Conservation (phyloP, 2,888 invertebrate genomes). For the Volucella bombylans region DNA sequence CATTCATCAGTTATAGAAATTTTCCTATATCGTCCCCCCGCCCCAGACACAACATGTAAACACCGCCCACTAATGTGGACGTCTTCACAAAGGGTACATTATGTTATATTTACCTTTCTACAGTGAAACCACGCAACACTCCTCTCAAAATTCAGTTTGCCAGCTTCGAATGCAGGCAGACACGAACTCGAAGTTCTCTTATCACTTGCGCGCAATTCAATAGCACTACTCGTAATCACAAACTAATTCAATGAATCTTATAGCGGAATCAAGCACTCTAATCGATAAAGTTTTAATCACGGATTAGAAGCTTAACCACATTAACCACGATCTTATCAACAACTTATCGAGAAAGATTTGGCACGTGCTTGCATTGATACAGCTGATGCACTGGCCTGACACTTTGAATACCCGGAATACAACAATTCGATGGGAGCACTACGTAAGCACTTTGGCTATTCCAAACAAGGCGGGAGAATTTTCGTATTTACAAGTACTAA, state of each 20-base stretch:
- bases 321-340: no score
- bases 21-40: slow-evolving; percentile 1
- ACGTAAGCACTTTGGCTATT: slow-evolving; percentile 20
- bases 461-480: slow-evolving; percentile 3
- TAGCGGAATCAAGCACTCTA: no score
- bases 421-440: not conserved
- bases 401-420: not conserved
- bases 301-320: no score
- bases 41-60: not conserved
- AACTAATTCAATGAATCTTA: not conserved
- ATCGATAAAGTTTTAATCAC: no score
- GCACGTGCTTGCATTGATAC: not conserved
- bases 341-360: no score
- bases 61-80: not conserved
- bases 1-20: slow-evolving; percentile 21
- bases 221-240: not conserved
- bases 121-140: not conserved
- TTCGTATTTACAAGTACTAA: not conserved
- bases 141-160: not conserved
- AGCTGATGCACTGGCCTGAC: not conserved
- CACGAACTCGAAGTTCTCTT: not conserved
- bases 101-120: not conserved
- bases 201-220: slow-evolving; percentile 14
- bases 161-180: slow-evolving; percentile 2
- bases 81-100: not conserved